Evolutionary conservation across 2,797 vertebrate genomes (phyloP).

Genomic region (Neosilurus hyrtlii): DNA sequence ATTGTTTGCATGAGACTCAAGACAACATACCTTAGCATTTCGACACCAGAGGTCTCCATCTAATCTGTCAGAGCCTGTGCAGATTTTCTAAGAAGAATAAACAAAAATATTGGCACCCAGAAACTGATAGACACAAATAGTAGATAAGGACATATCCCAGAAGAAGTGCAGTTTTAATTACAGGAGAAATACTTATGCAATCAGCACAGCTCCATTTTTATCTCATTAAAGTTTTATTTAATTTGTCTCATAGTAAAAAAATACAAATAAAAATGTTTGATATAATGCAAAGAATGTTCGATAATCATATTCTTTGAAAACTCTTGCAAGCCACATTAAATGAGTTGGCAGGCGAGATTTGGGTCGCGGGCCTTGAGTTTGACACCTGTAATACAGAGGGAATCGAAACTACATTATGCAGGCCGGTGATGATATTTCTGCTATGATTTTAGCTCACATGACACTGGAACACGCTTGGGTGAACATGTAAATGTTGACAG

Average conservation of each 20-base stretch:
- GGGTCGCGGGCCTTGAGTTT: too few species aligned
- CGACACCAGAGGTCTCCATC: not conserved
- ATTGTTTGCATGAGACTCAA: not conserved
- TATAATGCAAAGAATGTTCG: not conserved
- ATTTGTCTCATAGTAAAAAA: not conserved
- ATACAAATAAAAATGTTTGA: not conserved
- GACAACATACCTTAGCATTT: not conserved
- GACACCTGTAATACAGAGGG: too few species aligned
- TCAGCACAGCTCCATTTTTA: not conserved
- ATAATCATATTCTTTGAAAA: too few species aligned
- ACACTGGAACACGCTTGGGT: too few species aligned
- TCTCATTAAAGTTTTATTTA: not conserved
- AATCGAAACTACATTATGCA: too few species aligned
- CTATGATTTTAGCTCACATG: too few species aligned
- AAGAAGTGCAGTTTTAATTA: not conserved
- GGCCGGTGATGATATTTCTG: too few species aligned
- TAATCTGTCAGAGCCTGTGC: not conserved
- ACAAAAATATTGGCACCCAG: too few species aligned
- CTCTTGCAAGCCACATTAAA: too few species aligned
- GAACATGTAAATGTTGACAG: too few species aligned
- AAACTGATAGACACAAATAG: not conserved
- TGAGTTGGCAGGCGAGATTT: too few species aligned
- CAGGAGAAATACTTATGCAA: not conserved
- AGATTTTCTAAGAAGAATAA: not conserved
- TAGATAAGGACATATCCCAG: not conserved